phyloP scores from a whole-genome alignment of 2,888 invertebrate genomes.

The Diloba caeruleocephala region DNA sequence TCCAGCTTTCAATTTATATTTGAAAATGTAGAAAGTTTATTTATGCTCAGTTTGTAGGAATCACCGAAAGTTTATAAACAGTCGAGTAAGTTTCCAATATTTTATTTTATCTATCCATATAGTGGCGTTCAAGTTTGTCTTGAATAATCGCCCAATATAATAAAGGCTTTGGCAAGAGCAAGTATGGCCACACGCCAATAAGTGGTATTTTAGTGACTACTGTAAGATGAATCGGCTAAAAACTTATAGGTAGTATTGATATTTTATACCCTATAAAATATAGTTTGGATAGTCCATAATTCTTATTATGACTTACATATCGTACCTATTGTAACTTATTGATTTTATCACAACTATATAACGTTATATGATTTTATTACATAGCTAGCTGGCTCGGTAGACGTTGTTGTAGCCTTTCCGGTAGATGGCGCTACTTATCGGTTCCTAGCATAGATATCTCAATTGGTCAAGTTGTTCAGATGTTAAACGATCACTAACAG shows the following conservation, averaged over 20 bases:
- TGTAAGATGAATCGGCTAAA: conserved; percentile 44
- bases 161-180: conserved; percentile 49
- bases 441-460: too few relatives aligned
- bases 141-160: conserved; percentile 26
- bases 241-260: conserved; percentile 28
- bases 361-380: too few relatives aligned
- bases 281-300: neutral
- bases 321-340: neutral
- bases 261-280: conserved; percentile 25
- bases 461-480: too few relatives aligned
- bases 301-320: conserved; percentile 7
- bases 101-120: conserved; percentile 17
- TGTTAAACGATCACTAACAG: too few relatives aligned
- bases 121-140: conserved; percentile 7
- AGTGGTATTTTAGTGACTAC: conserved; percentile 45
- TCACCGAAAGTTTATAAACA: conserved; percentile 32
- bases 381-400: too few relatives aligned
- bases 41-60: conserved; percentile 51
- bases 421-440: too few relatives aligned
- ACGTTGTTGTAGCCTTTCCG: too few relatives aligned
- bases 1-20: conserved; percentile 69
- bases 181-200: conserved; percentile 54
- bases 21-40: conserved; percentile 68
- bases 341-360: neutral
- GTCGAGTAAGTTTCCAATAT: conserved; percentile 4